Evolutionary conservation across 2,888 invertebrate species (phyloP).

Genomic region (Antitype chi): DNA sequence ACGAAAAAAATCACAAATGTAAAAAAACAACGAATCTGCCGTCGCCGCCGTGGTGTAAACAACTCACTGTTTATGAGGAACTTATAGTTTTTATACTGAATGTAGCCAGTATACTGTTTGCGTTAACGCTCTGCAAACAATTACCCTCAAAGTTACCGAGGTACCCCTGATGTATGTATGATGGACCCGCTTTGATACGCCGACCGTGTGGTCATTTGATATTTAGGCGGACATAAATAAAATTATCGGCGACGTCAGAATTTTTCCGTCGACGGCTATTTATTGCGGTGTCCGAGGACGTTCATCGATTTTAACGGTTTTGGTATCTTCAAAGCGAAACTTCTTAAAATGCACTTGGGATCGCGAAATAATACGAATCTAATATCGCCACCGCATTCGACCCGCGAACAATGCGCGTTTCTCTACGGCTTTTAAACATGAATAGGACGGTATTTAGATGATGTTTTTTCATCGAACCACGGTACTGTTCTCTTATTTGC

Average conservation of each 20-base stretch:
- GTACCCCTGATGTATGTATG: constrained; percentile 65
- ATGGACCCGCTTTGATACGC: constrained; percentile 73
- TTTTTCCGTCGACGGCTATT: constrained; percentile 67
- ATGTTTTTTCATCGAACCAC: constrained; percentile 82
- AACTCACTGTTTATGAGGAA: constrained; percentile 82
- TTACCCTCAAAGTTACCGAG: constrained; percentile 68
- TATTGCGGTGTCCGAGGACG: constrained; percentile 64
- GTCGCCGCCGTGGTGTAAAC: constrained; percentile 82
- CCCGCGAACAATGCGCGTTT: constrained; percentile 85
- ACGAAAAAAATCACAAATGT: constrained; percentile 80
- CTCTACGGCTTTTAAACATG: constrained; percentile 90
- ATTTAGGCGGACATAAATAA: constrained; percentile 76
- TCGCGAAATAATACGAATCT: constrained; percentile 86
- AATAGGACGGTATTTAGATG: constrained; percentile 89
- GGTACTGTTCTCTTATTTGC: constrained; percentile 90
- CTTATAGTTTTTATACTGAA: constrained; percentile 75
- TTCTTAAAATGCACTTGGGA: constrained; percentile 66
- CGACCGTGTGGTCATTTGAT: constrained; percentile 73
- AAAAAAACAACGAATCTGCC: constrained; percentile 71
- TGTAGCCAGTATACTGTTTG: constrained; percentile 72
- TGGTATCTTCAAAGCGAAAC: constrained; percentile 53
- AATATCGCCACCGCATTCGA: constrained; percentile 89
- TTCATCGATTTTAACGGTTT: constrained; percentile 73
- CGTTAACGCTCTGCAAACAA: constrained; percentile 74
- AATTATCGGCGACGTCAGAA: constrained; percentile 77